These are phyloP conservation scores for Columba janthina DNA, from an alignment of 2,113 vertebrate genomes.

Conservation along the genomic window DNA sequence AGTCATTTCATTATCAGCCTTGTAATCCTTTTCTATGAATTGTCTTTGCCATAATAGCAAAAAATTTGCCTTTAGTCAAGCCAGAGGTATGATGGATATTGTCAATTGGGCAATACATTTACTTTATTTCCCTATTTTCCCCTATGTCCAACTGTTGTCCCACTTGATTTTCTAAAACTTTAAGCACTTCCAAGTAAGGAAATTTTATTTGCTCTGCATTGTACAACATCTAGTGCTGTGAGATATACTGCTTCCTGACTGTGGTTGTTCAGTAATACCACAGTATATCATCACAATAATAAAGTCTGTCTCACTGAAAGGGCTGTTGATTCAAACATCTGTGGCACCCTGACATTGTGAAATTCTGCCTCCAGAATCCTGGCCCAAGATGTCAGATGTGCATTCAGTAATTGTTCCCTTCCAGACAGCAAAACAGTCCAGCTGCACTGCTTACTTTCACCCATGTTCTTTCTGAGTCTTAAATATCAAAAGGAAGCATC, in stretches of 20 bases:
- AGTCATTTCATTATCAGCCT: background rate
- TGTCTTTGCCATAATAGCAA: background rate
- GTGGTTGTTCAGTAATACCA: background rate
- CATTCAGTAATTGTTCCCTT: accelerated
- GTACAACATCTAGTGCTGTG: background rate
- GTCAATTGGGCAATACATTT: background rate
- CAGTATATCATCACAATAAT: background rate
- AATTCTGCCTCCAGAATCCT: background rate
- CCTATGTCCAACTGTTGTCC: background rate
- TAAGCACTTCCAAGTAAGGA: background rate
- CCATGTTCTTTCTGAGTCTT: background rate
- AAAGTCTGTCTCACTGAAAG: background rate
- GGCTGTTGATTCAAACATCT: background rate
- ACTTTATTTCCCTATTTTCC: background rate
- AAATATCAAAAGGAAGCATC: background rate
- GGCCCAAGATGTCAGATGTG: background rate
- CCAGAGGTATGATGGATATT: background rate
- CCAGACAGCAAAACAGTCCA: background rate
- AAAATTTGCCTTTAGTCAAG: background rate
- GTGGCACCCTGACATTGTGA: background rate
- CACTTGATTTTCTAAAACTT: background rate
- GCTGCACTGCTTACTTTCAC: background rate
- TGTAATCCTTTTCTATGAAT: background rate
- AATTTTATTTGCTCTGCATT: background rate
- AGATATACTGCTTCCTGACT: background rate